Conservation (phyloP, 2,113 vertebrate species). For the Puntigrus tetrazona region DNA sequence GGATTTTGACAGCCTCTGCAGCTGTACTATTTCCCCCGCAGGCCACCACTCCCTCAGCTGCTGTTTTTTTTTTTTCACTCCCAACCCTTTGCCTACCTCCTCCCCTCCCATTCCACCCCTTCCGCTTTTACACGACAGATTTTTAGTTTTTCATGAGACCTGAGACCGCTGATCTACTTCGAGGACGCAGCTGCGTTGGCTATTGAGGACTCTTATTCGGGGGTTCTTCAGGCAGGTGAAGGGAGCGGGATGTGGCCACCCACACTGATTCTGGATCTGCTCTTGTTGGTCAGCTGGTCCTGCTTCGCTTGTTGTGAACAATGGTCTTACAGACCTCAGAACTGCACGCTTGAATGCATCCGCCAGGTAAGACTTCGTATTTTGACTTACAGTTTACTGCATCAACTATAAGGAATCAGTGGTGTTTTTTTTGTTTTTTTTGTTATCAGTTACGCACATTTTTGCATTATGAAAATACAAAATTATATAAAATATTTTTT, state of each 20-base stretch:
- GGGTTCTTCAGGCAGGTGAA: background rate
- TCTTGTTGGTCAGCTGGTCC: background rate
- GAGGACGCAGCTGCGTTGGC: background rate
- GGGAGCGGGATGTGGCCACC: slow-evolving; percentile 62
- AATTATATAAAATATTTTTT: no score
- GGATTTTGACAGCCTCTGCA: background rate
- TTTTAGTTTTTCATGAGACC: background rate
- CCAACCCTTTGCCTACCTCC: slow-evolving; percentile 9
- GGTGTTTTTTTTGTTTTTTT: background rate
- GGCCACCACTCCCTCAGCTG: slow-evolving; percentile 65
- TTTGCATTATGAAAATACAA: background rate
- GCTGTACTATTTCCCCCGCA: slow-evolving; percentile 40
- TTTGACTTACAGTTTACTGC: background rate
- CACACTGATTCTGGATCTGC: slow-evolving; percentile 46
- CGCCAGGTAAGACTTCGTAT: slow-evolving; percentile 60
- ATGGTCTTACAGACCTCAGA: slow-evolving; percentile 56
- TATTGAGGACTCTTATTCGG: background rate
- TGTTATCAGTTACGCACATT: background rate
- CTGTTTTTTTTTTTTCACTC: background rate
- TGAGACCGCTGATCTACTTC: background rate
- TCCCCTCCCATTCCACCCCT: background rate
- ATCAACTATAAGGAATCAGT: background rate
- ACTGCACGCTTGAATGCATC: slow-evolving; percentile 72
- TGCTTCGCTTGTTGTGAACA: slow-evolving; percentile 32
- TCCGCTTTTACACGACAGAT: background rate